phyloP scores from a whole-genome alignment of 2,797 vertebrate species.

The Coendou prehensilis region DNA sequence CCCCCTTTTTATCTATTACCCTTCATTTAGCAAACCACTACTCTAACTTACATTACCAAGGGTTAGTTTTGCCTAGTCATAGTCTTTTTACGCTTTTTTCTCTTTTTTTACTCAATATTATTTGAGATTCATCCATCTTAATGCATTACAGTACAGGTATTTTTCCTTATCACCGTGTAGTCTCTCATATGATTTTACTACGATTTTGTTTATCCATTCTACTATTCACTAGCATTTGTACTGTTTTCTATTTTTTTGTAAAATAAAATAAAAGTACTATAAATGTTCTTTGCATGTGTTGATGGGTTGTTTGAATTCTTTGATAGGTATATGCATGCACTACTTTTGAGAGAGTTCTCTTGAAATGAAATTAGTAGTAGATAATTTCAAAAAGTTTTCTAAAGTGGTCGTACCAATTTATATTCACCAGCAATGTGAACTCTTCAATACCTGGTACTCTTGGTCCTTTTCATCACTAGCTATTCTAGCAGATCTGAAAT shows the following conservation, averaged over 20 bases:
- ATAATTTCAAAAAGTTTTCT: not conserved
- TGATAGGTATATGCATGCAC: not conserved
- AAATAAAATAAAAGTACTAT: not conserved
- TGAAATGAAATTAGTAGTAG: not conserved
- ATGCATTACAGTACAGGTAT: not conserved
- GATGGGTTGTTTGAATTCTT: not conserved
- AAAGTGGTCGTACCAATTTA: not conserved
- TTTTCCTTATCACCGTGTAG: not conserved
- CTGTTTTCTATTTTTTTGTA: not conserved
- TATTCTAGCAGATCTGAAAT: not conserved
- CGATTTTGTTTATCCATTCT: not conserved
- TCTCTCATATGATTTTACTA: not conserved
- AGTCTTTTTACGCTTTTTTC: not conserved
- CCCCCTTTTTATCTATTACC: not conserved
- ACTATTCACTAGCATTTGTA: not conserved
- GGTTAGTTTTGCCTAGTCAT: not conserved
- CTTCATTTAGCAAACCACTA: not conserved
- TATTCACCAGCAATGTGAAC: not conserved
- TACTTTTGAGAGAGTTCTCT: not conserved
- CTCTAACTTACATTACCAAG: not conserved
- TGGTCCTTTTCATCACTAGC: not conserved
- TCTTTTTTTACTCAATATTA: not conserved
- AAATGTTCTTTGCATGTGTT: not conserved
- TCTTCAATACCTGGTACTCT: not conserved
- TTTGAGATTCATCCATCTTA: not conserved